Evolutionary conservation across 2,888 invertebrate species (phyloP).

Genomic region (Ptilodon capucinus): DNA sequence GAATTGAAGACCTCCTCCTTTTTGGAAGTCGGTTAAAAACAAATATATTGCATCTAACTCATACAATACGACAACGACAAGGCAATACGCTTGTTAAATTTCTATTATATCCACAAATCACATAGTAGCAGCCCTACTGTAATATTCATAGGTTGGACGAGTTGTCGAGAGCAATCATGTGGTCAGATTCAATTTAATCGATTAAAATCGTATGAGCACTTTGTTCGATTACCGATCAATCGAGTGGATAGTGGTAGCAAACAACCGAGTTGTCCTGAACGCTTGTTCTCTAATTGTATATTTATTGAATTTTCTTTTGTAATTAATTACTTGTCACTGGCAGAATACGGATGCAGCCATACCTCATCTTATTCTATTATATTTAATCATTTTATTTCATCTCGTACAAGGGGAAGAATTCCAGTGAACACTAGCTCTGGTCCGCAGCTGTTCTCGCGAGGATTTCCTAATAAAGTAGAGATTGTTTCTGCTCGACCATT

Average conservation of each 20-base stretch:
- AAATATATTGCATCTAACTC: too few species aligned
- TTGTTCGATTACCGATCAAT: conserved; percentile 30
- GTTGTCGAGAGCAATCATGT: conserved; percentile 27
- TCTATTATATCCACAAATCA: not conserved
- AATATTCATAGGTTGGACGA: not conserved
- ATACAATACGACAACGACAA: too few species aligned
- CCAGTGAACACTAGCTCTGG: not conserved
- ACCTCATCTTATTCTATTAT: too few species aligned
- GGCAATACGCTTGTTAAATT: too few species aligned
- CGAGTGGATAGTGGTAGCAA: conserved; percentile 9
- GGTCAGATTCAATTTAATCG: conserved; percentile 34
- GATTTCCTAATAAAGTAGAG: not conserved
- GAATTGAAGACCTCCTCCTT: too few species aligned
- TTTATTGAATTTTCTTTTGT: too few species aligned
- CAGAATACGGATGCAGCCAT: too few species aligned
- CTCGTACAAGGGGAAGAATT: too few species aligned
- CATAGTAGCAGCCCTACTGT: not conserved
- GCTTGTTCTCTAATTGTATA: not conserved
- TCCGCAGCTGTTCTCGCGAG: not conserved
- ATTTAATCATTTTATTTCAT: too few species aligned
- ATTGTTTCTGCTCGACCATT: not conserved
- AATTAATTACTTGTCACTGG: too few species aligned
- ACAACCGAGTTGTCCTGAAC: not conserved
- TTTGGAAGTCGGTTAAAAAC: too few species aligned
- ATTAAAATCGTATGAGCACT: conserved; percentile 41